Evolutionary conservation across 2,113 vertebrate species (phyloP).

Genomic region (Rhynchopsitta pachyrhyncha): DNA sequence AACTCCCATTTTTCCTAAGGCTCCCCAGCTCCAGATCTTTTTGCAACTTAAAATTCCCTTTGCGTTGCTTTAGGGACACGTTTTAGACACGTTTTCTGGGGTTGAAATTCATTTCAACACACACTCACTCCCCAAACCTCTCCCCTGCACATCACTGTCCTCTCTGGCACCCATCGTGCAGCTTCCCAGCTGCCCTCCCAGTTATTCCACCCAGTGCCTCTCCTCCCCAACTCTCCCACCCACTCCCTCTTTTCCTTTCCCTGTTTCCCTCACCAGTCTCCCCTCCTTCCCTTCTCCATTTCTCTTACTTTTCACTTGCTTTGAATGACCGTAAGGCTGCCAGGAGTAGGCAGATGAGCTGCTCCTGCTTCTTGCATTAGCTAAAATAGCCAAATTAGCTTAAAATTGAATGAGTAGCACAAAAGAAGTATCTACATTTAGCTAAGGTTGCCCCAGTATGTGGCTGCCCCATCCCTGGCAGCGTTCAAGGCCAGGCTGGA

Average conservation of each 20-base stretch:
- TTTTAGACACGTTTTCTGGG: background rate
- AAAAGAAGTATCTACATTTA: background rate
- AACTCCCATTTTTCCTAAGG: background rate
- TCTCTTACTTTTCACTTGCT: background rate
- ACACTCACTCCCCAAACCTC: background rate
- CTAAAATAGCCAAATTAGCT: background rate
- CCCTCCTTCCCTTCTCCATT: background rate
- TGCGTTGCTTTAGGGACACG: background rate
- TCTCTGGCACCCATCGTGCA: background rate
- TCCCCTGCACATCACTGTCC: background rate
- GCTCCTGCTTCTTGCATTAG: background rate
- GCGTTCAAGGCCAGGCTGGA: background rate
- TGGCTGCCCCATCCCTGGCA: background rate
- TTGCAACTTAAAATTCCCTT: background rate
- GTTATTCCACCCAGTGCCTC: background rate
- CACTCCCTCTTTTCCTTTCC: background rate
- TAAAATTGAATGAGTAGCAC: background rate
- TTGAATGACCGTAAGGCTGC: background rate
- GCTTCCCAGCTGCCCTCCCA: background rate
- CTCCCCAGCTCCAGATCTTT: background rate
- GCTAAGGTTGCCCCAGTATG: background rate
- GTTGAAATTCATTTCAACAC: background rate
- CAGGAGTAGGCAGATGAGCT: background rate
- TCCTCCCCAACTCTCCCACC: background rate
- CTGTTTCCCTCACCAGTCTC: background rate